These are phyloP conservation scores for Gopherus evgoodei DNA, from an alignment of 2,113 vertebrate species.

Conservation along the genomic window DNA sequence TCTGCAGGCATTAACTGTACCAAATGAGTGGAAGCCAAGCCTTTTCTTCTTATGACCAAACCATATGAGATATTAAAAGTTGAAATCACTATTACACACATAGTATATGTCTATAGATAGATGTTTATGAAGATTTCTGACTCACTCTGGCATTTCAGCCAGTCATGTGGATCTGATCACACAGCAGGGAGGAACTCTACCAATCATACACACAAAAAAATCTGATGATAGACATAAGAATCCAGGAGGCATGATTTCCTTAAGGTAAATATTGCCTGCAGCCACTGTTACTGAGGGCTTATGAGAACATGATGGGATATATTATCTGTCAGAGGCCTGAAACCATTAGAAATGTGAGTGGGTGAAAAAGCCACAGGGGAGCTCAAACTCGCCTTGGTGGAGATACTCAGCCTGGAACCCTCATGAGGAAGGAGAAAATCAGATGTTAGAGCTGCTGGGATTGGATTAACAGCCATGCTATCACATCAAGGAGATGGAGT, in stretches of 20 bases:
- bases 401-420: not conserved
- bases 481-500: not conserved
- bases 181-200: not conserved
- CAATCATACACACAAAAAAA: not conserved
- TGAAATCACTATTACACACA: not conserved
- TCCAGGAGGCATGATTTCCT: not conserved
- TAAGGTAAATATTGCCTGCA: not conserved
- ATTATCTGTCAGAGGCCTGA: not conserved
- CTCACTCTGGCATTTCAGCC: not conserved
- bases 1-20: not conserved
- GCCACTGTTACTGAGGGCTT: not conserved
- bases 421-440: not conserved
- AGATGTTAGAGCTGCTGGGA: not conserved
- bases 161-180: not conserved
- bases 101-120: not conserved
- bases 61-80: not conserved
- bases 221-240: not conserved
- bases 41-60: not conserved
- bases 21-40: not conserved
- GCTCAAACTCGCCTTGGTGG: not conserved
- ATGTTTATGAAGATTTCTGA: not conserved
- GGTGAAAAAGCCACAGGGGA: not conserved
- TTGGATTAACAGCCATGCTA: not conserved
- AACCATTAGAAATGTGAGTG: not conserved
- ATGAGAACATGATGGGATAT: not conserved